phyloP scores from a whole-genome alignment of 2,888 invertebrate genomes.

The Clusia tigrina region DNA sequence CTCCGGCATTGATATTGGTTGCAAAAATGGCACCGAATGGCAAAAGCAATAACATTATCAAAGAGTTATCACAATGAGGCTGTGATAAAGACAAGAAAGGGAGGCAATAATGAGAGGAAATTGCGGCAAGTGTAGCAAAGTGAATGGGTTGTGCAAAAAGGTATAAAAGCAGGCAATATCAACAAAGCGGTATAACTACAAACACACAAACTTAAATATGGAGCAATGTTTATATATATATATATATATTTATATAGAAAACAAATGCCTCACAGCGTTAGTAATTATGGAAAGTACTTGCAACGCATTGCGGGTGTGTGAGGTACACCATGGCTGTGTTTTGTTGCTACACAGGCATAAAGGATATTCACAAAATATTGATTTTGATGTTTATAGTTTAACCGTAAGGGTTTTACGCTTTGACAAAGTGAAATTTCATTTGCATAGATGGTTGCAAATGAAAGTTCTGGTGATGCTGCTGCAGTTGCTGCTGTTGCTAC shows the following conservation, averaged over 20 bases:
- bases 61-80: conserved; percentile 19
- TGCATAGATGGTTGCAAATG: neutral
- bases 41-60: conserved; percentile 26
- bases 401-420: neutral
- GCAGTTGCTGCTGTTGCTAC: no score
- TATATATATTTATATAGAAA: neutral
- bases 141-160: conserved; percentile 1
- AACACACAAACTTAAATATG: neutral
- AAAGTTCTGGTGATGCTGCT: neutral
- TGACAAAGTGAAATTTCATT: conserved; percentile 9
- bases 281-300: conserved; percentile 27
- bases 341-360: neutral
- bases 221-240: neutral
- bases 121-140: neutral
- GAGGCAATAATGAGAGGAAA: conserved; percentile 1
- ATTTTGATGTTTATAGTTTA: neutral
- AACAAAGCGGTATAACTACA: neutral
- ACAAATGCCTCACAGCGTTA: conserved; percentile 23
- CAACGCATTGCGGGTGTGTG: neutral
- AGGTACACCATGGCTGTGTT: neutral
- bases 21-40: conserved; percentile 7
- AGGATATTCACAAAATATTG: conserved; percentile 6
- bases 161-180: neutral
- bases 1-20: neutral
- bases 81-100: neutral